Evolutionary conservation across 2,797 vertebrate genomes (phyloP).

Genomic region (Chaunax sp.): DNA sequence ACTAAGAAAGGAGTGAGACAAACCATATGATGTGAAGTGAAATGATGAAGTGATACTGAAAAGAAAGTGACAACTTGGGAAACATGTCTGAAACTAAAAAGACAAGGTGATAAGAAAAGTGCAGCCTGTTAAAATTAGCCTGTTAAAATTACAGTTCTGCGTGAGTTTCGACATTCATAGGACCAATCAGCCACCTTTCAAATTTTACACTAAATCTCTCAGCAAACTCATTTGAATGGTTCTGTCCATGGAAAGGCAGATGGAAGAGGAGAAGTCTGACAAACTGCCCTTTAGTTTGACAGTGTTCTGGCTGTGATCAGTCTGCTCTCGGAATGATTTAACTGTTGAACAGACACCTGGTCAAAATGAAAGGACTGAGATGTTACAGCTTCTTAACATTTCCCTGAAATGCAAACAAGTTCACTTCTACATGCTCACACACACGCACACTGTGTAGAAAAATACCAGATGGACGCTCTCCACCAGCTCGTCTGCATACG

Average conservation of each 20-base stretch:
- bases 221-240: slow-evolving; percentile 21
- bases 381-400: slow-evolving; percentile 13
- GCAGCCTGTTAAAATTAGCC: too few relatives aligned
- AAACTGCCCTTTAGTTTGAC: slow-evolving; percentile 40
- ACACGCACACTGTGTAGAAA: slow-evolving; percentile 26
- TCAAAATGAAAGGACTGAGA: slow-evolving; percentile 31
- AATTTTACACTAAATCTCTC: neutral
- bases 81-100: too few relatives aligned
- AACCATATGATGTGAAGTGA: too few relatives aligned
- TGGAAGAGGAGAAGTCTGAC: slow-evolving; percentile 41
- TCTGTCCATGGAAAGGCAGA: slow-evolving; percentile 29
- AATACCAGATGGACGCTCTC: slow-evolving; percentile 76
- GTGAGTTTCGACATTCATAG: neutral
- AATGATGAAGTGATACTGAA: too few relatives aligned
- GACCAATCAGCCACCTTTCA: neutral
- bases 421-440: slow-evolving; percentile 50
- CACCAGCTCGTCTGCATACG: slow-evolving; percentile 65
- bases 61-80: too few relatives aligned
- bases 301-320: slow-evolving; percentile 47
- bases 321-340: slow-evolving; percentile 46
- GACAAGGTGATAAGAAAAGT: too few relatives aligned
- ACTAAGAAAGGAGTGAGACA: neutral
- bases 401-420: slow-evolving; percentile 55
- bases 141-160: neutral
- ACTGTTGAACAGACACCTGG: slow-evolving; percentile 27